Base-by-base conservation (phyloP, 2,797 vertebrate species). In the Macropodus opercularis region DNA sequence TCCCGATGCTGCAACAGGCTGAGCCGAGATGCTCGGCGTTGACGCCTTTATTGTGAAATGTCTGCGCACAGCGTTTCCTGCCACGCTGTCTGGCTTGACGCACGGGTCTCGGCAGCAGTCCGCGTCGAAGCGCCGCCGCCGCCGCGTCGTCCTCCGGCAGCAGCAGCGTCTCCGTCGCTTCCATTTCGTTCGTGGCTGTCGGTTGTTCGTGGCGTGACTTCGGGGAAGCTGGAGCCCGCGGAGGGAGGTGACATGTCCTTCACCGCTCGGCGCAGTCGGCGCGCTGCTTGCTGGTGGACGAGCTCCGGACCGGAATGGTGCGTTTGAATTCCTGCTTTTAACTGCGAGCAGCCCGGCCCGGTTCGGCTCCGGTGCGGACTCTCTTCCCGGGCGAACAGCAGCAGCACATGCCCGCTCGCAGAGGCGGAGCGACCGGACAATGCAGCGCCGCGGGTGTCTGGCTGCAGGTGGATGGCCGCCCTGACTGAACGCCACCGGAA, bases 401-500 rank as follows among this genome's bases (percentile, higher is more conserved):
- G 13, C 21, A 3, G 1, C 58, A 7, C 8, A 36, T 57, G 69
- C 13, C 19, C 26, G 48, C 10, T 13, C 13, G 5, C 14, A 15
- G 55, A 61, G 26, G 40, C 35, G 52, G 32, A n/a, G 63, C 21
- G 42, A n/a, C 55, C 66, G 29, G 42, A 69, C 41, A 47, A 91
- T 85, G 91, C 83, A 63, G 69, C 79, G 11, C 69, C 34, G 72
- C 69, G 77, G 80, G 35, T 60, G 75, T 62, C 51, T 46, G 75
- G 51, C 83, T 75, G 90, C 92, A 91, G 90, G 91, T 92, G 92
- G 85, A 92, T 91, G 91, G 87, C 53, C 59, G 49, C 51, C 50
- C 70, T 48, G 62, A 43, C 60, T 41, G 38, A 51, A 70, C 81
- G 22, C 61, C 63, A 55, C 54, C 10, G n/a, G 55, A 46, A 41